Evolutionary conservation across 2,888 invertebrate species (phyloP).

Genomic region (Gibbula magus): DNA sequence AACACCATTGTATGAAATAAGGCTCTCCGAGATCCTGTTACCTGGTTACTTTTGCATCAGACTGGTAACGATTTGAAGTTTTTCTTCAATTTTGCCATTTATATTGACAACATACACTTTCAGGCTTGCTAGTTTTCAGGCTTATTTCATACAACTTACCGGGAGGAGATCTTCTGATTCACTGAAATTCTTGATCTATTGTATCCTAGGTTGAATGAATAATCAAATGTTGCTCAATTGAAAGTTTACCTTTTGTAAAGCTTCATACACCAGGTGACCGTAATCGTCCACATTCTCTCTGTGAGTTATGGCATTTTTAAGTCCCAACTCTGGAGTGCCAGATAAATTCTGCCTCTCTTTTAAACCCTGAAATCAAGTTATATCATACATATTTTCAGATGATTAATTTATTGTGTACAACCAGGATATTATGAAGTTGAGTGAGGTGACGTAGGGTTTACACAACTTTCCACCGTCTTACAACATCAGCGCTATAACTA

Average conservation of each 20-base stretch:
- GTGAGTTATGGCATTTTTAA: constrained; percentile 75
- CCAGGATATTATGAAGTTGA: neutral
- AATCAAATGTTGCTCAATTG: too few relatives aligned
- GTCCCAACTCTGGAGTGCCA: constrained; percentile 77
- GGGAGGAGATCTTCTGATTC: too few relatives aligned
- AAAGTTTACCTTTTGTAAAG: constrained; percentile 76
- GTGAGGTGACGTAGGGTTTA: neutral
- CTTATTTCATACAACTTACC: too few relatives aligned
- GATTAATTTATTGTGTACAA: neutral
- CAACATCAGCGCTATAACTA: neutral
- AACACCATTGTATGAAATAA: too few relatives aligned
- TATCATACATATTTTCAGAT: neutral
- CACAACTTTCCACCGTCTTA: neutral
- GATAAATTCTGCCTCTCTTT: constrained; percentile 77
- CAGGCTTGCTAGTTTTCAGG: too few relatives aligned
- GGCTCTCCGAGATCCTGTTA: too few relatives aligned
- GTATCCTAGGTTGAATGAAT: too few relatives aligned
- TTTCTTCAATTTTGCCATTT: too few relatives aligned
- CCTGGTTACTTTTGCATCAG: too few relatives aligned
- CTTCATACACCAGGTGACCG: constrained; percentile 82
- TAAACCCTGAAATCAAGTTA: constrained; percentile 75
- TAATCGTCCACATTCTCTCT: constrained; percentile 76
- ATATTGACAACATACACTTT: too few relatives aligned
- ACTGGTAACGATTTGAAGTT: too few relatives aligned
- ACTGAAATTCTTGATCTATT: too few relatives aligned